A percentile compares a stretch with the other conserved stretches of the same genome.
Evolutionary conservation across 1,140 invertebrate species (phyloP).

Genomic region (Drosophila murphyi): DNA sequence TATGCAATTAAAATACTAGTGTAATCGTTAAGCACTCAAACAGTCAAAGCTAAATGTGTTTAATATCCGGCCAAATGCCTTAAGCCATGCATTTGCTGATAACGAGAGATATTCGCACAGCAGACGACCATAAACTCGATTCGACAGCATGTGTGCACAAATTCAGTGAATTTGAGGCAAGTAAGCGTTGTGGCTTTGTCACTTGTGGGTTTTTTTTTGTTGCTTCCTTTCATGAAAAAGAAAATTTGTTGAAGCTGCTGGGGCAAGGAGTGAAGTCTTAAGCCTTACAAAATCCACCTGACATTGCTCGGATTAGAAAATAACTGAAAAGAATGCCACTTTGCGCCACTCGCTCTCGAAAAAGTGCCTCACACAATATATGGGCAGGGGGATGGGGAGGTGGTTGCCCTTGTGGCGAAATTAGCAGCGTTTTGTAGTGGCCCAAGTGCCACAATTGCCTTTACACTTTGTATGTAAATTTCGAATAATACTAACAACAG

Average conservation of each 20-base stretch:
- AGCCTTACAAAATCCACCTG: neutral
- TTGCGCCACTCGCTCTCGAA: conserved; percentile 13
- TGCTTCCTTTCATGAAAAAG: neutral
- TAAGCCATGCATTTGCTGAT: conserved; percentile 1
- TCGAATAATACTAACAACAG: conserved; percentile 56
- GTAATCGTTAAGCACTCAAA: neutral
- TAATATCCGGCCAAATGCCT: conserved; percentile 33
- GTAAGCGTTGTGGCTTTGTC: conserved; percentile 7
- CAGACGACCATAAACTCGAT: neutral
- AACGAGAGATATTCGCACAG: conserved; percentile 1
- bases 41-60: neutral
- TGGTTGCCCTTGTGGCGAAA: conserved; percentile 52
- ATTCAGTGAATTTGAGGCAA: neutral
- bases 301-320: conserved; percentile 21
- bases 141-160: neutral
- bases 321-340: conserved; percentile 35
- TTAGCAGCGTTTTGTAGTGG: conserved; percentile 67
- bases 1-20: neutral
- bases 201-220: conserved; percentile 3
- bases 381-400: conserved; percentile 25
- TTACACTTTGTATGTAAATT: conserved; percentile 62
- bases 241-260: conserved; percentile 1
- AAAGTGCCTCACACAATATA: conserved; percentile 21
- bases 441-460: conserved; percentile 57
- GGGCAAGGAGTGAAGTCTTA: neutral